phyloP scores from a whole-genome alignment of 2,888 invertebrate species.

The Aphidius colemani region DNA sequence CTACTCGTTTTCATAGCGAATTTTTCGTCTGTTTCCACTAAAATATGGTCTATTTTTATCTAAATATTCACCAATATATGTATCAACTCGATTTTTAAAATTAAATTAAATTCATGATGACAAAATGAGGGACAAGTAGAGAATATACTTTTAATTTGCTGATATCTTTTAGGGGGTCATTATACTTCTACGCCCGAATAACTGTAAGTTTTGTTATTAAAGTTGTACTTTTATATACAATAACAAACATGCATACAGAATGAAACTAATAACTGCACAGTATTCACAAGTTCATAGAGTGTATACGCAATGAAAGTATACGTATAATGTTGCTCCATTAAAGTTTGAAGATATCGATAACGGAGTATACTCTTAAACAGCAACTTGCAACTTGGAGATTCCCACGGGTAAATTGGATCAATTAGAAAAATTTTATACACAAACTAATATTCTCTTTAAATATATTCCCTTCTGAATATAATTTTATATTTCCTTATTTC shows the following conservation, averaged over 20 bases:
- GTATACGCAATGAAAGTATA: neutral
- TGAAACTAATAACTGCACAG: conserved; percentile 5
- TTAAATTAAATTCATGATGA: conserved; percentile 51
- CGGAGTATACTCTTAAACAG: no score
- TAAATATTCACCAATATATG: conserved; percentile 11
- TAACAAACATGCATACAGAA: neutral
- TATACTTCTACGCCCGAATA: conserved; percentile 18
- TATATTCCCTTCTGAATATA: no score
- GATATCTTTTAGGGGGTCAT: conserved; percentile 12
- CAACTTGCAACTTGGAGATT: no score
- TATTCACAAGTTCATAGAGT: neutral
- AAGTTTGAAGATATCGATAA: neutral
- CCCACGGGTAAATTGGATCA: no score
- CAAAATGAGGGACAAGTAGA: conserved; percentile 49
- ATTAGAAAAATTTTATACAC: no score
- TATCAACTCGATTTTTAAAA: conserved; percentile 12
- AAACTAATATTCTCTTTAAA: no score
- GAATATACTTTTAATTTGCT: no score
- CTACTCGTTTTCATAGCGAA: conserved; percentile 43
- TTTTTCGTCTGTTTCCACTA: conserved; percentile 14
- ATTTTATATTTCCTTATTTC: no score
- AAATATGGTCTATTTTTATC: neutral
- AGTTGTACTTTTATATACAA: conserved; percentile 1
- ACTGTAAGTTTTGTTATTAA: neutral
- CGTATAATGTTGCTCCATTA: neutral